A percentile compares a stretch with the other conserved stretches of the same genome.
Evolutionary conservation across 2,888 invertebrate genomes (phyloP).

Genomic region (Eretmocerus hayati): DNA sequence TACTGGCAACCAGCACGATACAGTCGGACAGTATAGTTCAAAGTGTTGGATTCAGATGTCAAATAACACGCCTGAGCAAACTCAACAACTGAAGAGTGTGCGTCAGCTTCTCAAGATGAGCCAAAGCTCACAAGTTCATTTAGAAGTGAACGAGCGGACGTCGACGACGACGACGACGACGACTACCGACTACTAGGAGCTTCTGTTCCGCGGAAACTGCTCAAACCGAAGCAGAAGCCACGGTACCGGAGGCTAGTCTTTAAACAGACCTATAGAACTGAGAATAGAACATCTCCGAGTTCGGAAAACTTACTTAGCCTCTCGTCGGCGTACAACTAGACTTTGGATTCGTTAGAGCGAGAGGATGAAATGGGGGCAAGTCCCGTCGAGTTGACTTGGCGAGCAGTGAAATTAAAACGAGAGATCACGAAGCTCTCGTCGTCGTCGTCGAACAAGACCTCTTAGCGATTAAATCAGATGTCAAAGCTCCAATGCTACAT

Average conservation of each 20-base stretch:
- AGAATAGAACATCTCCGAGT: conserved; percentile 5
- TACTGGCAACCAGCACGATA: no score
- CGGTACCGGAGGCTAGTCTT: not conserved
- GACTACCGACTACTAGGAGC: no score
- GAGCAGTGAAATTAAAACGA: conserved; percentile 11
- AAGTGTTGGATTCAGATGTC: no score
- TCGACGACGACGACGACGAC: no score
- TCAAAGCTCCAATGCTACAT: no score
- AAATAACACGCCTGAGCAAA: no score
- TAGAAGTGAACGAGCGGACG: no score
- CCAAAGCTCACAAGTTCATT: no score
- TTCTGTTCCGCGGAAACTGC: no score
- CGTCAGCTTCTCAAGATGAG: no score
- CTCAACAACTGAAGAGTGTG: no score
- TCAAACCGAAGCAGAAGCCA: not conserved
- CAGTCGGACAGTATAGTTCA: no score
- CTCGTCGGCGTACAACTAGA: not conserved
- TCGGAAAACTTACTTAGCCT: conserved; percentile 16
- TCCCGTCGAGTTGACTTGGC: not conserved
- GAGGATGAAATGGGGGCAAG: not conserved
- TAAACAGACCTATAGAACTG: conserved; percentile 1
- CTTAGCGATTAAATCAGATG: not conserved
- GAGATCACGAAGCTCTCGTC: not conserved
- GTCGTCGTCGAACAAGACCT: not conserved
- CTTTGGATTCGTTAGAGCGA: conserved; percentile 3